These are phyloP conservation scores for Eupsittula cactorum DNA, from an alignment of 2,113 vertebrate species.

Conservation along the genomic window DNA sequence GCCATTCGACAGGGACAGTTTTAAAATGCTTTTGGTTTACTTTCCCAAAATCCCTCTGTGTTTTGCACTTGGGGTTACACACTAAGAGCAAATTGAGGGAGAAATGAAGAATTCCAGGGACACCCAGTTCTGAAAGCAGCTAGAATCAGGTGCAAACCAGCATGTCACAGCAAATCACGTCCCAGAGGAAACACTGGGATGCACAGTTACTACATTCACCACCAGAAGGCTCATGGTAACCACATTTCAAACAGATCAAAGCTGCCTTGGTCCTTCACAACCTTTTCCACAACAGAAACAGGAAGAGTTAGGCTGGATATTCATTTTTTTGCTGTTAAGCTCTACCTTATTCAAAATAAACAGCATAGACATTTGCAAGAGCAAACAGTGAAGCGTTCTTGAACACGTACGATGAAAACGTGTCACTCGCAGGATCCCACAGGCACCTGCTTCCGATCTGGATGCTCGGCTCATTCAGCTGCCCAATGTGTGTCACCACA, in stretches of 20 bases:
- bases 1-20: not conserved
- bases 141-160: not conserved
- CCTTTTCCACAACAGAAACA: not conserved
- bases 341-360: constrained; percentile 83
- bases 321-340: not conserved
- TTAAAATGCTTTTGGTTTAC: not conserved
- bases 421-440: constrained; percentile 84
- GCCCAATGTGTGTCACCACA: constrained; percentile 85
- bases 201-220: not conserved
- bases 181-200: not conserved
- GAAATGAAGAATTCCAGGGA: not conserved
- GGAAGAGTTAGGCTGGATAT: not conserved
- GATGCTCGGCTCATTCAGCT: constrained; percentile 81
- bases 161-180: not conserved
- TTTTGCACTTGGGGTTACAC: not conserved
- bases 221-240: not conserved
- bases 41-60: not conserved
- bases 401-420: constrained; percentile 79
- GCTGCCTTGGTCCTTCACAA: not conserved
- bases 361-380: constrained; percentile 82
- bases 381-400: constrained; percentile 87
- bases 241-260: not conserved
- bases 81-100: not conserved
- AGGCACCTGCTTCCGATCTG: constrained; percentile 86
- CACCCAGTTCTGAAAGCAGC: not conserved